These are phyloP conservation scores for Halcyon leucocephala DNA, from an alignment of 2,797 vertebrate species.

Conservation along the genomic window DNA sequence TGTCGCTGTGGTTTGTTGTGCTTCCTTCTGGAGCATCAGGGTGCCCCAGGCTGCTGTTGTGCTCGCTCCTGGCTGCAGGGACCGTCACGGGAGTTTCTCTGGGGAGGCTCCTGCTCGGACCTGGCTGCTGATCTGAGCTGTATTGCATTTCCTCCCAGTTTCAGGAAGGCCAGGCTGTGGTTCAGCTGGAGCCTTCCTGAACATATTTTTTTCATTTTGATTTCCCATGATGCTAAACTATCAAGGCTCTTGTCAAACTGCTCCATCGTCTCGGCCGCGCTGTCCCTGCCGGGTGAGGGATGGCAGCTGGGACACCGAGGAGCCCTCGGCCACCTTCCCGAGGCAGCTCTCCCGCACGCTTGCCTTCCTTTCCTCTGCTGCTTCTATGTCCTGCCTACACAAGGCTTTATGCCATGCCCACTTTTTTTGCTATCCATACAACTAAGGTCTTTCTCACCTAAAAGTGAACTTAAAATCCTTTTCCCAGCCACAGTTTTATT, in stretches of 20 bases:
- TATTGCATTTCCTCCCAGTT: accelerated
- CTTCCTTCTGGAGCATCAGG: neutral
- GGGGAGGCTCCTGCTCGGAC: neutral
- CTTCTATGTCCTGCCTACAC: neutral
- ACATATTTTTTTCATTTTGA: accelerated
- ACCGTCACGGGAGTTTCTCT: neutral
- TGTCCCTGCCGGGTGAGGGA: neutral
- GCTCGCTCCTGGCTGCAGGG: neutral
- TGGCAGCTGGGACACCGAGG: neutral
- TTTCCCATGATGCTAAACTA: neutral
- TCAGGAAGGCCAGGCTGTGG: neutral
- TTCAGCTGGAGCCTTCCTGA: neutral
- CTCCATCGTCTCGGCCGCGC: neutral
- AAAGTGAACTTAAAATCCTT: neutral
- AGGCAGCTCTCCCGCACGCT: accelerated
- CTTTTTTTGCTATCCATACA: neutral
- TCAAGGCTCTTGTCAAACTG: neutral
- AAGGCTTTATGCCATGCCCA: no score
- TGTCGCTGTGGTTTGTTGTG: no score
- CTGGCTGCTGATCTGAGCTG: neutral
- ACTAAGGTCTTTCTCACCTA: neutral
- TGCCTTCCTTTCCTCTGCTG: neutral
- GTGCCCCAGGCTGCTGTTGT: neutral
- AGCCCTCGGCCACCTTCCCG: neutral
- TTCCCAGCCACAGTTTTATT: neutral